phyloP scores from a whole-genome alignment of 2,797 vertebrate genomes.

The Pterois miles region DNA sequence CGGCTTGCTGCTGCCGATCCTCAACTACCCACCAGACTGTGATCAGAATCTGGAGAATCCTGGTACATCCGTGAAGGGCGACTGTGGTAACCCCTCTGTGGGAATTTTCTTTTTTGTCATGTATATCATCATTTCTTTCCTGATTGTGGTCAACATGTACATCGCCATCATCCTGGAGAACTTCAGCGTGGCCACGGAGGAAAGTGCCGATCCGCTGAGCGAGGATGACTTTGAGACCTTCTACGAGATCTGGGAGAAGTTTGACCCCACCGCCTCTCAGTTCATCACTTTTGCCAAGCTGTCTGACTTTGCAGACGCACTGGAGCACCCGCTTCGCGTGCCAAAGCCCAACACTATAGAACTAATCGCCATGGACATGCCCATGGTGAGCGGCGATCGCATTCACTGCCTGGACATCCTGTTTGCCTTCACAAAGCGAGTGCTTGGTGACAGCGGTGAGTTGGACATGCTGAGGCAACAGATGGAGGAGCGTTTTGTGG shows the following conservation, averaged over 20 bases:
- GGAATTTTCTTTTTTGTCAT: constrained; percentile 99
- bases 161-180: constrained; percentile 99
- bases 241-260: constrained; percentile 99
- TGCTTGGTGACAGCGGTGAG: constrained; percentile 98
- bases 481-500: constrained; percentile 99
- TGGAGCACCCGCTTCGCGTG: constrained; percentile 96
- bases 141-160: constrained; percentile 99
- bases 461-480: constrained; percentile 97
- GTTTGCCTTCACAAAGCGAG: constrained; percentile 99
- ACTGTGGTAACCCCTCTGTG: constrained; percentile 98
- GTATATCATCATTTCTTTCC: constrained; percentile 99
- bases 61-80: constrained; percentile 93
- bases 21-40: constrained; percentile 97
- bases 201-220: constrained; percentile 96
- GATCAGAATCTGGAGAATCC: constrained; percentile 94
- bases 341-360: constrained; percentile 99
- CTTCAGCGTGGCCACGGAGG: constrained; percentile 99
- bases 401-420: constrained; percentile 99
- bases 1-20: constrained; percentile 94
- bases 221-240: constrained; percentile 99
- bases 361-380: constrained; percentile 99
- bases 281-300: constrained; percentile 98
- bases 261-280: constrained; percentile 97
- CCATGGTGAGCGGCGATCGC: constrained; percentile 98
- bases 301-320: constrained; percentile 94